Evolutionary conservation across 1,140 invertebrate species (phyloP), one percentile per base, ranked within the genome.

Genomic region (Drosophila pectinifera): DNA sequence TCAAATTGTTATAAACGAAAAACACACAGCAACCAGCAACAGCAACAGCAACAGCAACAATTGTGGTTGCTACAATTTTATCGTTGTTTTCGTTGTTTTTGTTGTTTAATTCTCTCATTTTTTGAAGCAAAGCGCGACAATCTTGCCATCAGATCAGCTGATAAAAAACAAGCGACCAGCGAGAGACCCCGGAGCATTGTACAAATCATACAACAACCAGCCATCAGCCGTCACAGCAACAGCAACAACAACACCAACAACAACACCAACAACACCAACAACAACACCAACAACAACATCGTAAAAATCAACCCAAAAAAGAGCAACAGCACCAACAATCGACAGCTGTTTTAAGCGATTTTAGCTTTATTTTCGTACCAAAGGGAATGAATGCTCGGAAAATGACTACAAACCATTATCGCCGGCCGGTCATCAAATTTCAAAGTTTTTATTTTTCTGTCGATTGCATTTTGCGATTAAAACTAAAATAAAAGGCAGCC

Each of bases 91-190:
- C 68, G 34, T 39, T 67, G 57, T 48, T 69, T 39, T 48, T 62
- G 62, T 39, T 63, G 67, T 57, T 58, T 79, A 79, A 79, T 88
- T 86, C 80, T 82, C 70, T 88, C 79, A 88, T 86, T 88, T 53
- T 86, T 86, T 82, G 83, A 86, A 83, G 83, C 84, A 86, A 86
- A 86, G 83, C 83, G 84, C 84, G 84, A 88, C 84, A 88, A 88
- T 88, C 84, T 88, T 89, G 84, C 84, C 85, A 88, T 88, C 84
- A 88, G 84, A 88, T 88, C 84, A 84, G 84, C 77, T 88, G 84
- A 88, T 88, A 88, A 88, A 86, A 67, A 76, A 57, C 68, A 72
- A 70, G 49, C 68, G 68, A 72, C 64, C 64, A 70, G 49, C 49
- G 38, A 42, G 57, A 36, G 64, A 39, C 41, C 67, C 75, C 75